Evolutionary conservation across 2,888 invertebrate species (phyloP), one percentile per base, ranked within the genome.

Genomic region (Heterodera filipjevi): DNA sequence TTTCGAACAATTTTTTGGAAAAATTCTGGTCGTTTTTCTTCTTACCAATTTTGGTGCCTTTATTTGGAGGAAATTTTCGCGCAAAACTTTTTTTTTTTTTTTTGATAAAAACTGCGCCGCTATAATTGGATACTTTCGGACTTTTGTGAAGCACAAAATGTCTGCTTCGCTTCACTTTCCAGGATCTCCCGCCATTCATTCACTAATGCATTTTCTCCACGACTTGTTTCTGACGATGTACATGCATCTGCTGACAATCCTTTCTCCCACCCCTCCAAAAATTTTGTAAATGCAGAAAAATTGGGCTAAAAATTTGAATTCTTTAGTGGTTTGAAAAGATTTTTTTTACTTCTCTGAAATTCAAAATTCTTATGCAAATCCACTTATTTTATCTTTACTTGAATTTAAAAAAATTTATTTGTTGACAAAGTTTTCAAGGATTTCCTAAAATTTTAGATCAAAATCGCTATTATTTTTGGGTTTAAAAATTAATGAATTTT

Each of bases 151-250:
- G 59, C 59, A n/a, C 53, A 27, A 10, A 59, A 59, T 59, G 59
- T 59, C 59, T 59, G 59, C 59, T 59, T 59, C 27, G 27, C 59
- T 27, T 59, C 59, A 59, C 59, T 59, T 59, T 59, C 14, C 59
- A 59, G 59, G 59, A 59, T 59, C 59, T 59, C 59, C 59, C 19
- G 16, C 49, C 46, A 19, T 19, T 19, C 46, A 27, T n/a, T 27
- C 59, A 59, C 59, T 59, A 59, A 59, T 59, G 49, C 19, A 19
- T 49, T 49, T 49, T 49, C 49, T 19, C 49, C 49, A 49, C 49
- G 49, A 49, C 49, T 59, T 59, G 27, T 59, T 59, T 59, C 59
- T 59, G 59, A 6, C 59, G 53, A 44, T 12, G 44, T 14, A 3
- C 49, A 19, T 16, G 16, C 49, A 49, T 49, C 16, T 49, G 6